These are phyloP conservation scores for Suillia variegata DNA, from an alignment of 2,888 invertebrate genomes.

Conservation along the genomic window DNA sequence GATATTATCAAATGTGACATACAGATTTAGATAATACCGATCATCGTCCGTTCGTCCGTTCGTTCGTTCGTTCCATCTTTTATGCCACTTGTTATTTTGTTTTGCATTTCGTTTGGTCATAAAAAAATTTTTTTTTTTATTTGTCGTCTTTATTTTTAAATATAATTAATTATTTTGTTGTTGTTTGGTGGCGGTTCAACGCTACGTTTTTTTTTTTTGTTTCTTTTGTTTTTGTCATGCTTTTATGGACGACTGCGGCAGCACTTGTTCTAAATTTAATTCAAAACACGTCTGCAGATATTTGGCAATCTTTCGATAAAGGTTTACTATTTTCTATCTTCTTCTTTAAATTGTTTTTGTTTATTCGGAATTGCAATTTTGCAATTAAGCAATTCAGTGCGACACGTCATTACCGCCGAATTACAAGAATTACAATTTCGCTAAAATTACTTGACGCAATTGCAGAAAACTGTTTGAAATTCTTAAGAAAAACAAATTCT, in stretches of 20 bases:
- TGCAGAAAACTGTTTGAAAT: too few species aligned
- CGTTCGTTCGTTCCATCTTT: too few species aligned
- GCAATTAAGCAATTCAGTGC: background rate
- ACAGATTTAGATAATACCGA: too few species aligned
- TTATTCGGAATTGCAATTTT: background rate
- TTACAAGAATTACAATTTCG: background rate
- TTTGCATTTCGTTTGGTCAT: too few species aligned
- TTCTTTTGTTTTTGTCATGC: background rate
- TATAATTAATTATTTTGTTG: background rate
- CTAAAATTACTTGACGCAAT: background rate
- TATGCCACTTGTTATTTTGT: too few species aligned
- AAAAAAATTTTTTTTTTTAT: too few species aligned
- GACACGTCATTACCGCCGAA: slow-evolving; percentile 3
- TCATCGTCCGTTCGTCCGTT: too few species aligned
- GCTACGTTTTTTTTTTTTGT: background rate
- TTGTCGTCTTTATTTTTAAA: background rate
- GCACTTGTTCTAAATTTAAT: background rate
- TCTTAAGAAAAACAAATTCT: too few species aligned
- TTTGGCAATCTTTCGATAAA: background rate
- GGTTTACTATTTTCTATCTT: too few species aligned
- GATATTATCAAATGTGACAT: too few species aligned
- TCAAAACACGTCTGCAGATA: background rate
- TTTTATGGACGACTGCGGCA: too few species aligned
- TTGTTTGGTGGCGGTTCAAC: background rate
- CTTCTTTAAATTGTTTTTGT: too few species aligned